Evolutionary conservation across 2,797 vertebrate species (phyloP), one percentile per base, ranked within the genome.

Genomic region (Anas bernieri): DNA sequence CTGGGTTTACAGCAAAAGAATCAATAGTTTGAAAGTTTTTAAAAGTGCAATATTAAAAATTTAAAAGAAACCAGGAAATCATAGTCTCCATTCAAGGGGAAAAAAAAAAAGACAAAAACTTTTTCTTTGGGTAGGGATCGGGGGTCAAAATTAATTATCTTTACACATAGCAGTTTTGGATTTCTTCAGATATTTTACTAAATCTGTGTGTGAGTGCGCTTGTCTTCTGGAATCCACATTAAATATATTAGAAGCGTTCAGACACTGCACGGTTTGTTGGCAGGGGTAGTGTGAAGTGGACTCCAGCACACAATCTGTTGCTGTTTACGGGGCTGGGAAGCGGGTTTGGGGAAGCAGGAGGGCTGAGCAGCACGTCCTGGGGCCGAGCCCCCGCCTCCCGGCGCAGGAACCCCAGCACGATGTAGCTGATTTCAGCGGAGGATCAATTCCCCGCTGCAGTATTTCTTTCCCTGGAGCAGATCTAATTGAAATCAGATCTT

Each of bases 401-500:
- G 72, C 30, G 58, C 94, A 45, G 83, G 41, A 96, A 45, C 62
- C 73, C 56, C 72, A 35, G 64, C 69, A 77, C 4, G 3, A 12
- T 1, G 54, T 25, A 50, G 23, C 64, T 39, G 83, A 21, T 66
- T 73, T 69, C 75, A 41, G 82, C 15, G 0, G 25, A 91, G 79
- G 86, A 94, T 95, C 93, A 52, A 12, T 96, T 94, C 86, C 59
- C 82, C 6, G 35, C 89, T 90, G 70, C 80, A 88, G 64, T 37
- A 31, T 45, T 94, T 77, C 86, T 94, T 93, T 95, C 66, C 92
- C 91, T 74, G 11, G 55, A 86, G 89, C 90, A 92, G 88, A 92
- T 86, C 90, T 97, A 96, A 97, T 97, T 96, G 94, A 95, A 97
- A 94, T 97, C 97, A 98, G 96, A 97, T 85, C 92, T 66, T 43